Conservation (phyloP, 2,888 invertebrate species). For the Selenia dentaria region DNA sequence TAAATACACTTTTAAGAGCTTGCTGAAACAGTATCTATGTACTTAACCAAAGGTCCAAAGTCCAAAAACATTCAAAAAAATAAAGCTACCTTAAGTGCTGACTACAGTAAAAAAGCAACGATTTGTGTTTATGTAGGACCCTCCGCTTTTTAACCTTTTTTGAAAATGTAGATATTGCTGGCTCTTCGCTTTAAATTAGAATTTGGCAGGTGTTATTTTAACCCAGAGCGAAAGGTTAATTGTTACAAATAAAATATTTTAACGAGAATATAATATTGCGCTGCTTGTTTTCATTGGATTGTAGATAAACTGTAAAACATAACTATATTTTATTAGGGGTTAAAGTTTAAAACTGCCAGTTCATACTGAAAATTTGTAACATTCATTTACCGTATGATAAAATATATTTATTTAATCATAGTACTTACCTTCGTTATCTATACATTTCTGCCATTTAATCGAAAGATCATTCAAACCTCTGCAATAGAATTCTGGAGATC, state of each 20-base stretch:
- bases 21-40: not conserved
- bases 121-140: slow-evolving; percentile 20
- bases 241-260: slow-evolving; percentile 11
- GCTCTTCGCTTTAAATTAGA: slow-evolving; percentile 7
- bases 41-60: slow-evolving; percentile 1
- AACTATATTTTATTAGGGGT: no score
- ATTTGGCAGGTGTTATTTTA: slow-evolving; percentile 13
- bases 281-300: not conserved
- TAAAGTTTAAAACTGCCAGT: no score
- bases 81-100: slow-evolving; percentile 12
- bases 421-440: no score
- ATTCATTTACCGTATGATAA: no score
- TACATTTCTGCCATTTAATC: no score
- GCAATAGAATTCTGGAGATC: no score
- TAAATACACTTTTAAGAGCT: not conserved
- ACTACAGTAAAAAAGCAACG: slow-evolving; percentile 17
- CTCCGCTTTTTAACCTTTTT: slow-evolving; percentile 20
- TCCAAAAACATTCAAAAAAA: slow-evolving; percentile 13
- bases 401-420: no score
- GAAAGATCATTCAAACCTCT: no score
- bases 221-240: slow-evolving; percentile 13
- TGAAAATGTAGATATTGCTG: slow-evolving; percentile 11
- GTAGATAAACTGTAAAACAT: no score
- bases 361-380: no score
- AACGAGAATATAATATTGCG: slow-evolving; percentile 1